Evolutionary conservation across 2,113 vertebrate genomes (phyloP), one percentile per base, ranked within the genome.

Genomic region (Amazona vittata): DNA sequence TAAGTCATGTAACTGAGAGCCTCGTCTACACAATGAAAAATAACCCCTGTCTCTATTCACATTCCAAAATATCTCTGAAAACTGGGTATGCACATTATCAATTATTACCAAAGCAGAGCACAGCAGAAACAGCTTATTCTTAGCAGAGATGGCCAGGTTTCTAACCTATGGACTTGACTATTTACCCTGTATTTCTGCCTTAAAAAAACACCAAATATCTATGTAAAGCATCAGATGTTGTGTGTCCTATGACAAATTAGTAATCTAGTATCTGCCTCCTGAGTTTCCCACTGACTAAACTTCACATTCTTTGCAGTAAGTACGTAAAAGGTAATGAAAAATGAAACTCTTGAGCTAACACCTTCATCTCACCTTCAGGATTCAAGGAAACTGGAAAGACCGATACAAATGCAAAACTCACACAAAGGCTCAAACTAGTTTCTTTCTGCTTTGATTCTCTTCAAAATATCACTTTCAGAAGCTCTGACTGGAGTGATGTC

Each of bases 271-370:
- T 28, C 59, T 83, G 53, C 59, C 68, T 59, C 37, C 59, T 5
- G 28, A 90, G 49, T 63, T 91, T 91, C 70, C 50, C 75, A 15
- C 1, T 71, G 79, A 77, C 52, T 60, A 11, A 96, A 47, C 31
- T 59, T 43, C 43, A 60, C 3, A 0, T 64, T 82, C 47, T 26
- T 10, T 13, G 55, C 65, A 82, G 26, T 1, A 31, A 49, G 35
- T 33, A 26, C 75, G 53, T 68, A 63, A 65, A 87, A 93, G 70
- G 69, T 92, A 88, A 92, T 4, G 74, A 78, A 67, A 84, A 83
- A 41, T 35, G 55, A 90, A 95, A 89, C 90, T 79, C 43, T 35
- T 4, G 52, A 74, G 71, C 21, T 69, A 28, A 52, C 17, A 55
- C 7, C 53, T 55, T 63, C 3, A 1, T 53, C 49, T 80, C 3